Evolutionary conservation across 1,140 invertebrate species (phyloP).

Genomic region (Neodiprion virginianus): DNA sequence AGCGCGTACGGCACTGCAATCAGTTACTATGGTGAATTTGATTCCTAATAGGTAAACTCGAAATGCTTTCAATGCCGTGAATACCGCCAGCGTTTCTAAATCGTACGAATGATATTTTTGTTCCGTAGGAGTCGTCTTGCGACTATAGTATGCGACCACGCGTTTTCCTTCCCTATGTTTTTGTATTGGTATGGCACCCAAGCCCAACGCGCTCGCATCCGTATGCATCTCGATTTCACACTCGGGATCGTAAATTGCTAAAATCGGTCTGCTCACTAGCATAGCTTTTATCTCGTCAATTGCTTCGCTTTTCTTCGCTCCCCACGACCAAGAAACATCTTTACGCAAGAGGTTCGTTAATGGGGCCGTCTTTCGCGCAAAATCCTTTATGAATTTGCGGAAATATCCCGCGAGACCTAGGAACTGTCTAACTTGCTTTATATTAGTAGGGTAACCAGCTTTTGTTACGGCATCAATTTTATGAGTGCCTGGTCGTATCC

Average conservation of each 20-base stretch:
- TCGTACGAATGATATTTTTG: slow-evolving; percentile 51
- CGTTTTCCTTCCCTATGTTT: slow-evolving; percentile 14
- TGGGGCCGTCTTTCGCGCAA: slow-evolving; percentile 35
- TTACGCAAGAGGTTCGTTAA: slow-evolving; percentile 39
- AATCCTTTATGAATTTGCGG: slow-evolving; percentile 42
- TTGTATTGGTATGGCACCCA: slow-evolving; percentile 41
- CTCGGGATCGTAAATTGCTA: slow-evolving; percentile 27
- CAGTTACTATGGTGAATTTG: slow-evolving; percentile 46
- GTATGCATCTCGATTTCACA: slow-evolving; percentile 37
- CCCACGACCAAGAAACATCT: slow-evolving; percentile 17
- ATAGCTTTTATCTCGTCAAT: slow-evolving; percentile 18
- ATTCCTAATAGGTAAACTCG: slow-evolving; percentile 48
- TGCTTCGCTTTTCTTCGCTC: background rate
- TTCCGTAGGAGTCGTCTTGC: slow-evolving; percentile 39
- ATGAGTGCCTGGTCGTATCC: slow-evolving; percentile 32
- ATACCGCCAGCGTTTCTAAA: slow-evolving; percentile 43
- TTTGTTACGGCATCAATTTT: slow-evolving; percentile 36
- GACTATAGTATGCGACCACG: slow-evolving; percentile 40
- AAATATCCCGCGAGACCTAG: slow-evolving; percentile 49
- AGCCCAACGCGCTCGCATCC: slow-evolving; percentile 38
- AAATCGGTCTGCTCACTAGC: slow-evolving; percentile 23
- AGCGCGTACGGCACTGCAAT: slow-evolving; percentile 48
- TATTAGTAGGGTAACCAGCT: slow-evolving; percentile 16
- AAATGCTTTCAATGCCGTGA: slow-evolving; percentile 44
- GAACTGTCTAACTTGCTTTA: slow-evolving; percentile 42